Base-by-base conservation (phyloP, 2,113 vertebrate species). In the Raja brachyura region DNA sequence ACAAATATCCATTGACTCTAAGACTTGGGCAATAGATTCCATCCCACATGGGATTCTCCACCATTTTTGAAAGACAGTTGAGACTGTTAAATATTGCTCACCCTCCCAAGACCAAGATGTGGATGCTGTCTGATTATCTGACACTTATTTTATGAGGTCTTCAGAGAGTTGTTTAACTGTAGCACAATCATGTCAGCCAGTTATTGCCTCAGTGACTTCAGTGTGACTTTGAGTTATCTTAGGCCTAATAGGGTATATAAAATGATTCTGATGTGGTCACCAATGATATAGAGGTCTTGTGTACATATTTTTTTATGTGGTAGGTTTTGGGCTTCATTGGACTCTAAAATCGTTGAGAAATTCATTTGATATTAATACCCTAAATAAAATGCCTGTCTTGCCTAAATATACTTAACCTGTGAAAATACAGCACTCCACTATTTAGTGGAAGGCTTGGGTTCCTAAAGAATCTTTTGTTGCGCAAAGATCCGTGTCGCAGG, bases 361-460 rank as follows among this genome's bases (percentile, higher is more conserved):
- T 86, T 86, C 4, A 61, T 59, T 66, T 88, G 48, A 33, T 74
- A 74, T 74, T 92, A 73, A 92, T 54, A 92, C 68, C 90, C 22
- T 68, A 73, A 73, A 90, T 70, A 90, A 48, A 90, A 92, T 92
- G 90, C 68, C 90, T 74, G 20, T 92, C 90, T 92, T 92, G 90
- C 90, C 90, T 73, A 48, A 92, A 18, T 73, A 54, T 73, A 25
- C 20, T 92, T 25, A 92, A 92, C 66, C 90, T 92, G 90, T 92
- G 90, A 92, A 92, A 92, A 92, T 73, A 79, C 77, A 79, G 77
- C 10, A 18, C 4, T 73, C 5, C 18, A 18, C 16, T 16, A 70
- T 11, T 70, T 70, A 70, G 14, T 10, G 66, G 66, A 68, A 16
- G 16, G 66, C 10, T 10, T 14, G 10, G 10, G 66, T 68, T 68